These are phyloP conservation scores for Dynastes maya DNA, from an alignment of 2,888 invertebrate genomes.

Conservation along the genomic window DNA sequence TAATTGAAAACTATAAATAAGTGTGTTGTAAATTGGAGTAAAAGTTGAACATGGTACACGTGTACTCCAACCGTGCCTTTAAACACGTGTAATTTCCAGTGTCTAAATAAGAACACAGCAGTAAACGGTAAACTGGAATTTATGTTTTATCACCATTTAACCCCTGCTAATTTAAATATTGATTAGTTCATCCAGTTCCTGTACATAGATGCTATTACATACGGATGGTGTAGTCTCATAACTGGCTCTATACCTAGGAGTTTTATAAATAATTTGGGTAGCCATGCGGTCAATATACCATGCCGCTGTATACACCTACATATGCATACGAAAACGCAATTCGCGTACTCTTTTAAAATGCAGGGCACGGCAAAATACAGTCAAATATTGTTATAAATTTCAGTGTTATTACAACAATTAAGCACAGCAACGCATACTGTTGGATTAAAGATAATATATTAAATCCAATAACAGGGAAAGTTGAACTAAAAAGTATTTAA, in stretches of 20 bases:
- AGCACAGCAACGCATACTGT: too few relatives aligned
- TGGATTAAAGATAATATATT: too few relatives aligned
- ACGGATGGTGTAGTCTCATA: conserved; percentile 4
- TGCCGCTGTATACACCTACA: background rate
- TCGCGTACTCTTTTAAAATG: conserved; percentile 14
- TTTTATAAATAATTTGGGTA: conserved; percentile 27
- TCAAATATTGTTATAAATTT: background rate
- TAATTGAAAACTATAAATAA: background rate
- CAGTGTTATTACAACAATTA: too few relatives aligned
- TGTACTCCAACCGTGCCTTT: too few relatives aligned
- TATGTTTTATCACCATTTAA: background rate
- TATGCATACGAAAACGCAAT: conserved; percentile 9
- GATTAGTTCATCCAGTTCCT: conserved; percentile 15
- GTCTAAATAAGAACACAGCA: background rate
- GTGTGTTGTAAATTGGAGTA: too few relatives aligned
- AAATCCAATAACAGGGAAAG: too few relatives aligned
- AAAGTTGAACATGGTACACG: too few relatives aligned
- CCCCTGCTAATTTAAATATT: conserved; percentile 24
- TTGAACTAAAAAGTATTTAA: too few relatives aligned
- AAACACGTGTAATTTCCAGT: too few relatives aligned
- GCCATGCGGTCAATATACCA: conserved; percentile 4
- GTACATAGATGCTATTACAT: background rate
- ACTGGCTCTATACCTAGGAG: background rate
- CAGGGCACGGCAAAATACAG: background rate
- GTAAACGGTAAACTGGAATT: background rate